Evolutionary conservation across 2,797 vertebrate genomes (phyloP), one percentile per base, ranked within the genome.

Genomic region (Diplodus puntazzo): DNA sequence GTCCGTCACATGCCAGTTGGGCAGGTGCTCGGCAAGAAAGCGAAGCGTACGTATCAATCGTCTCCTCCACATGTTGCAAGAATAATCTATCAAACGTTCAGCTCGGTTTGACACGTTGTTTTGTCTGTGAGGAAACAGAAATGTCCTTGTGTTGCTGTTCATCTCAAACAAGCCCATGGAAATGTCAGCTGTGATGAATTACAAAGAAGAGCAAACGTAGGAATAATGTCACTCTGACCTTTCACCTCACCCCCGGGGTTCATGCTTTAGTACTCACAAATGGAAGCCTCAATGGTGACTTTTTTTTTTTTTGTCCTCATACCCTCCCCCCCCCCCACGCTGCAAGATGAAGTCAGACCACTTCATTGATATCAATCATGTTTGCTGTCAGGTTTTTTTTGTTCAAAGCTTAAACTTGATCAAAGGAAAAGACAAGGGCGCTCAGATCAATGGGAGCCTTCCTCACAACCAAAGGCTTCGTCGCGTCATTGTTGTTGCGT

Each of bases 311-410:
- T 50, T 75, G 43, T 74, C 59, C 39, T 52, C 16, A 23, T 0
- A 25, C 39, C 61, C 65, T 58, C 64, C 73, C 30, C 30, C 25
- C 25, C 27, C 63, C 74, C 55, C 6, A 27, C 12, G 14, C 67
- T 62, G 14, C 48, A 53, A 34, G 12, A 82, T 82, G 48, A 85
- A 86, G 75, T 81, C 68, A 71, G 16, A 81, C 13, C 48, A 77
- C 79, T 83, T 78, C 48, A 61, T 50, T 75, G 66, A 81, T 79
- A 91, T 87, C 59, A 84, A 88, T 89, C 80, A 89, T 68, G 30
- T n/a, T 68, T 73, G 34, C 55, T 81, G 81, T 82, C 71, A 71
- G 20, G 45, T n/a, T 64, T 34, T 34, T 39, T 64, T 25, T 58
- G 52, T 73, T 48, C 25, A 72, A 75, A 79, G 65, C 60, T 61